Evolutionary conservation across 2,113 vertebrate species (phyloP), one percentile per base, ranked within the genome.

Genomic region (Pyxicephalus adspersus): DNA sequence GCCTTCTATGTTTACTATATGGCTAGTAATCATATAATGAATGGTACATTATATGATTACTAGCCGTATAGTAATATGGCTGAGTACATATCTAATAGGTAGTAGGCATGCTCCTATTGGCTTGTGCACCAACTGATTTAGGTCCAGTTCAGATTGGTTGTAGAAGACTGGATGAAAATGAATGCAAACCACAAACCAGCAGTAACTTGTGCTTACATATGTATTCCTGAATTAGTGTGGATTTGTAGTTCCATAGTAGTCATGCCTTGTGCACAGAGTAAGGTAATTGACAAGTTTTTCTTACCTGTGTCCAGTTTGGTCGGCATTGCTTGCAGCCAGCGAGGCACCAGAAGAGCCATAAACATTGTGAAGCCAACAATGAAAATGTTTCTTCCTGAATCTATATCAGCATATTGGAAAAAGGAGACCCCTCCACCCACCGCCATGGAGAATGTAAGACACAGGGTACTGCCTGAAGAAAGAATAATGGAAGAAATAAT

Each of bases 351-450:
- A 51, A 96, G 84, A 0, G 94, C 94, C 94, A 95, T 96, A 87
- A 96, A 96, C 85, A 95, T 88, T 66, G 94, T 83, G 15, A 96
- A 96, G 58, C 95, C 95, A 0, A 95, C 94, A 15, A 94, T 95
- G 88, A 96, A 96, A 86, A 95, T 93, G 81, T 96, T 96, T 38
- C 95, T 89, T 2, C 95, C 95, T 0, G 95, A 96, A 85, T 96
- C 94, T 2, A 95, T 94, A 83, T 96, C 89, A 0, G 93, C 87
- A 7, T 93, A 89, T 83, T 95, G 91, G 90, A 96, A 95, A 84
- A 90, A 95, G 65, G 94, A 93, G 85, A 96, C 90, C 23, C 95
- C 95, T 1, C 85, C 89, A 64, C 93, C 93, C 78, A 94, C 87
- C 0, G 95, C 92, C 67, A 95, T 84, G 0, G 93, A 84, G 19